Percentiles rank a stretch among this genome's conserved stretches.
These are phyloP conservation scores for Sebastes taczanowskii DNA, from an alignment of 2,797 vertebrate species.

Conservation along the genomic window DNA sequence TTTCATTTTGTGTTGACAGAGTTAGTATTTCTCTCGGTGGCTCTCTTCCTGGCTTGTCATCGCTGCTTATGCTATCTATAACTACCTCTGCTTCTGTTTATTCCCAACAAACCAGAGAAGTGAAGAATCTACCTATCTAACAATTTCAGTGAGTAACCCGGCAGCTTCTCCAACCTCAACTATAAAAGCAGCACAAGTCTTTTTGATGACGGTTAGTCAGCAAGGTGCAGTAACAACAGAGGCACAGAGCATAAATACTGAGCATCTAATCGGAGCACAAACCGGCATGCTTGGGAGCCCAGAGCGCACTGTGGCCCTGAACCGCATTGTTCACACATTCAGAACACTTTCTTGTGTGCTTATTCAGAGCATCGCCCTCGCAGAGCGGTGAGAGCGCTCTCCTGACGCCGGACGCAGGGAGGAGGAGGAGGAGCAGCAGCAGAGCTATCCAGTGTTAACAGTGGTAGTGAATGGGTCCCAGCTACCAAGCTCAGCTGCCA, in stretches of 20 bases:
- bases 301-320: slow-evolving; percentile 8
- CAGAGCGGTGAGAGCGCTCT: background rate
- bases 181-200: background rate
- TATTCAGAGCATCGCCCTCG: slow-evolving; percentile 28
- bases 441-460: slow-evolving; percentile 4
- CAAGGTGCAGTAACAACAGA: background rate
- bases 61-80: background rate
- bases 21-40: background rate
- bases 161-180: background rate
- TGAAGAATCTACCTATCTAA: background rate
- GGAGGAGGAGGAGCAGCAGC: background rate
- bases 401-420: background rate
- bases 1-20: background rate
- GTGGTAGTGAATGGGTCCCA: background rate
- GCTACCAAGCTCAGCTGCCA: background rate
- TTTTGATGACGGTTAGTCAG: slow-evolving; percentile 2
- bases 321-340: slow-evolving; percentile 23
- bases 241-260: slow-evolving; percentile 9
- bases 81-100: background rate
- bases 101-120: background rate
- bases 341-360: slow-evolving; percentile 4
- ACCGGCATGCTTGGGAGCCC: slow-evolving; percentile 4
- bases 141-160: background rate
- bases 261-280: slow-evolving; percentile 21
- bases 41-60: background rate